Evolutionary conservation across 1,140 invertebrate species (phyloP).

Genomic region (Cydia pomonella): DNA sequence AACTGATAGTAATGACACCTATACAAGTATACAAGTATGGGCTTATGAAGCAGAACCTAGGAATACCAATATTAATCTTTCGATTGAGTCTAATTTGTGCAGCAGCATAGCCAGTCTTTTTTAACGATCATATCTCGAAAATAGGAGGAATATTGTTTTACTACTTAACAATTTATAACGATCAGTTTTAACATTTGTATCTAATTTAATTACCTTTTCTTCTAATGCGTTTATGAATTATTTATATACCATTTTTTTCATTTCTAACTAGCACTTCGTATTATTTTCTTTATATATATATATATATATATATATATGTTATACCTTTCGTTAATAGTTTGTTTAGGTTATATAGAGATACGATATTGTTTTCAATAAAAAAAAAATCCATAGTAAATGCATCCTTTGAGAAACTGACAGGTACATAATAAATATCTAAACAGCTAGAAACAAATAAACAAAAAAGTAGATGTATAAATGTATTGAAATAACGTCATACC

Average conservation of each 20-base stretch:
- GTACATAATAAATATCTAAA: not conserved
- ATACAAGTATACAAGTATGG: not conserved
- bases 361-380: not conserved
- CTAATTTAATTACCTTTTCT: slow-evolving; percentile 19
- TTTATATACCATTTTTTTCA: slow-evolving; percentile 2
- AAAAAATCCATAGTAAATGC: not conserved
- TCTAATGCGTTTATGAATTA: not conserved
- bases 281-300: not conserved
- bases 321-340: not conserved
- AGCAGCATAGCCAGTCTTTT: not conserved
- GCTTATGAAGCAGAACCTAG: not conserved
- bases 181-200: not conserved
- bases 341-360: not conserved
- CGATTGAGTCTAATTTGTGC: not conserved
- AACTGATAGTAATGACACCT: not conserved
- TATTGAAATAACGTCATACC: slow-evolving; percentile 1
- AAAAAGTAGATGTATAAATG: not conserved
- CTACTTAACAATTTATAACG: not conserved
- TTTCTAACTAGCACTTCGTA: not conserved
- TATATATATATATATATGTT: not conserved
- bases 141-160: not conserved
- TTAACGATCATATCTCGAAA: not conserved
- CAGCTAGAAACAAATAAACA: not conserved
- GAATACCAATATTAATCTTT: not conserved
- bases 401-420: not conserved